Evolutionary conservation across 1,140 invertebrate species (phyloP).

Genomic region (Tetraneura akinire): DNA sequence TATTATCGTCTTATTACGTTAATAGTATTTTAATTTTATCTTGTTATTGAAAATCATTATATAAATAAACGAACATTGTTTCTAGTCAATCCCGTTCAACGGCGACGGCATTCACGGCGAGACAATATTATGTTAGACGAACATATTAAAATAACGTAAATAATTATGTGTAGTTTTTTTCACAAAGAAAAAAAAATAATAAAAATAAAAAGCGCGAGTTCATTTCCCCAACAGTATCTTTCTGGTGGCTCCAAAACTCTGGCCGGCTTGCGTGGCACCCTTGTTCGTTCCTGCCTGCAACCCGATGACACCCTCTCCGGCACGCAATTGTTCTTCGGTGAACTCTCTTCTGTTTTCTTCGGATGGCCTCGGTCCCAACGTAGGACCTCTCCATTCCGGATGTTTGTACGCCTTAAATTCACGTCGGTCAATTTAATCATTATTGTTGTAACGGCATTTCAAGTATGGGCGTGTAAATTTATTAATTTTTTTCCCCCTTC

Average conservation of each 20-base stretch:
- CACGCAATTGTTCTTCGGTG: slow-evolving; percentile 85
- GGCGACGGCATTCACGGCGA: neutral
- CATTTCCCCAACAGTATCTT: slow-evolving; percentile 86
- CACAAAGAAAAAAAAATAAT: too few relatives aligned
- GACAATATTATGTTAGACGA: slow-evolving; percentile 13
- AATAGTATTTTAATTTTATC: too few relatives aligned
- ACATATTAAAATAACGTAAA: slow-evolving; percentile 6
- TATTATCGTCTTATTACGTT: too few relatives aligned
- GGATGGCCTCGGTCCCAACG: slow-evolving; percentile 83
- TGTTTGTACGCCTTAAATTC: slow-evolving; percentile 78
- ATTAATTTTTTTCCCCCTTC: too few relatives aligned
- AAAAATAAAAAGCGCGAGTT: neutral
- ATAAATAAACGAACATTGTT: too few relatives aligned
- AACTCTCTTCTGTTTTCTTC: slow-evolving; percentile 92
- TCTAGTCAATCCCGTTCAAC: too few relatives aligned
- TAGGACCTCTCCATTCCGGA: slow-evolving; percentile 85
- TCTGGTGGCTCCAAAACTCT: slow-evolving; percentile 88
- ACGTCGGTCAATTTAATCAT: neutral
- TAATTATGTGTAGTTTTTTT: neutral
- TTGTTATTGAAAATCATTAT: neutral
- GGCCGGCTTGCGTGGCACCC: slow-evolving; percentile 88
- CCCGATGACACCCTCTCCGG: slow-evolving; percentile 87
- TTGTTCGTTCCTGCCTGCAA: slow-evolving; percentile 96
- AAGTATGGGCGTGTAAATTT: too few relatives aligned
- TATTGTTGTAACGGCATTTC: too few relatives aligned